Base-by-base conservation (phyloP, 2,888 invertebrate species). In the Hypercompe scribonia region DNA sequence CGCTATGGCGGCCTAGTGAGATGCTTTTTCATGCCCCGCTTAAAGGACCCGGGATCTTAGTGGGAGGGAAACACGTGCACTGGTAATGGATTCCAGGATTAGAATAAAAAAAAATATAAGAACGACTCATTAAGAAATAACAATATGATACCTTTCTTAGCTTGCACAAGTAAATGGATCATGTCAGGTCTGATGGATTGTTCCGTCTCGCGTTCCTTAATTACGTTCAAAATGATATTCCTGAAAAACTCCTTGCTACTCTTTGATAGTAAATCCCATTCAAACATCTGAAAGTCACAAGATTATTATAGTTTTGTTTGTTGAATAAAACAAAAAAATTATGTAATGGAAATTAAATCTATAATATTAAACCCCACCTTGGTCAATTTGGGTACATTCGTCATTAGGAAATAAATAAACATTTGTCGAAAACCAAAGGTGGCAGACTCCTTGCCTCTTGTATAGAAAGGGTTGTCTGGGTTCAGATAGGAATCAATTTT, bases 91-190 rank as follows among this genome's bases (percentile, higher is more conserved):
- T 36, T 7, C 8, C 8, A 36, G 5, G 8, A 3, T 36, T 7
- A 3, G 5, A 8, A 36, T 36, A 8, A 36, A 36, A 36, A 8
- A 18, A 42, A 42, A 42, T 42, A 42, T 42, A 42, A 46, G 0
- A 50, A 50, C 5, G 1, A 1, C 21, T 5, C 7, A 58, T 13
- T 3, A 28, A 11, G 0, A 28, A 13, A 28, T 11, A 58, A 28
- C 13, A 15, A 31, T 11, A 61, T 15, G 28, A 1, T 50, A 91
- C 94, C 95, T 87, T 94, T 94, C 77, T 93, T 94, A 24, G 96
- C 95, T 83, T 96, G 95, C 91, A 96, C 91, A 0, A 96, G 87
- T 5, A 96, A 78, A 72, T 96, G 94, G 28, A 96, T 96, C 96
- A 96, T 96, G 73, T 96, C 96, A 3, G 92, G 93, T 24, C 96